These are phyloP conservation scores for Thamnophis sirtalis DNA, from an alignment of 2,113 vertebrate genomes.

Conservation along the genomic window DNA sequence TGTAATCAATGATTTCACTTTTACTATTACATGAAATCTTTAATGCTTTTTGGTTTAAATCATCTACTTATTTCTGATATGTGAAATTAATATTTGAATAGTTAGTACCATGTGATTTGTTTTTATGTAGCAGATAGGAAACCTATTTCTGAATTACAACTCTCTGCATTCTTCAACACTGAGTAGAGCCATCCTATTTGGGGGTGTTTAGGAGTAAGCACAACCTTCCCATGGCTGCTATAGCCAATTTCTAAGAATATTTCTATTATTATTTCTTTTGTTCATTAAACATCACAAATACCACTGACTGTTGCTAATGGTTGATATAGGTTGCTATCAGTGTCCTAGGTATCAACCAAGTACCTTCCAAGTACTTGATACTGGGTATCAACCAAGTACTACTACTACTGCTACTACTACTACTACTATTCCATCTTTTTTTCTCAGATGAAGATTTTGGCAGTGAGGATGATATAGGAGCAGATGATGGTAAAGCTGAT, in stretches of 20 bases:
- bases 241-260: neutral
- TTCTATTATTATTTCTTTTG: neutral
- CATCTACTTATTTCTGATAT: neutral
- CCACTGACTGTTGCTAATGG: too few species aligned
- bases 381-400: too few species aligned
- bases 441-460: slow-evolving; percentile 79
- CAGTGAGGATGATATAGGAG: slow-evolving; percentile 77
- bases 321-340: too few species aligned
- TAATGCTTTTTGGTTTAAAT: neutral
- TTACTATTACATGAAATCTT: neutral
- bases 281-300: too few species aligned
- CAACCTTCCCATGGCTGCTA: neutral
- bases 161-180: neutral
- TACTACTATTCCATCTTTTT: neutral
- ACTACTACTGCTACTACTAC: too few species aligned
- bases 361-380: too few species aligned
- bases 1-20: neutral
- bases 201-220: neutral
- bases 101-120: neutral
- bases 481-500: slow-evolving; percentile 78
- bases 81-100: neutral
- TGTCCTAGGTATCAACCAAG: too few species aligned
- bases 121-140: neutral
- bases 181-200: neutral
- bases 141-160: neutral